A percentile compares a stretch with the other conserved stretches of the same genome.
These are phyloP conservation scores for Synanthedon formicaeformis DNA, from an alignment of 2,888 invertebrate genomes.

Conservation along the genomic window DNA sequence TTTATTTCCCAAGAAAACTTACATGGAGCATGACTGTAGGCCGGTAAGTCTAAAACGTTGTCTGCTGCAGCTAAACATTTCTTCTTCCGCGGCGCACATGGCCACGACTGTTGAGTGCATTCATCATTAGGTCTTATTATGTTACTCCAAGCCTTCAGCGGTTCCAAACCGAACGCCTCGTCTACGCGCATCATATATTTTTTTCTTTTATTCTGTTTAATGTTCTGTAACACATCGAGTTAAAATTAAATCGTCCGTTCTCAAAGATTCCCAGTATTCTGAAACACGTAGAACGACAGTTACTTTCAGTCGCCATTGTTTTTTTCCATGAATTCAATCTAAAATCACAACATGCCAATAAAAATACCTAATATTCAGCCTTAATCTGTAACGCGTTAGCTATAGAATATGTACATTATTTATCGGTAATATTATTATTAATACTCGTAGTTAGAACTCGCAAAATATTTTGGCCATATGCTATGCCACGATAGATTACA, in stretches of 20 bases:
- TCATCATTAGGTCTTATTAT: constrained; percentile 7
- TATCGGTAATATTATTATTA: no score
- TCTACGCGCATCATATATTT: constrained; percentile 36
- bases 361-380: no score
- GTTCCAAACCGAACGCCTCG: constrained; percentile 35
- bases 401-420: no score
- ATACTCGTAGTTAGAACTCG: no score
- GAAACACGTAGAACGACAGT: neutral
- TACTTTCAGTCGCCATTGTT: neutral
- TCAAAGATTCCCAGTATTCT: neutral
- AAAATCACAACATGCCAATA: no score
- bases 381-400: no score
- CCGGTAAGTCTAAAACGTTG: constrained; percentile 50
- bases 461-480: no score
- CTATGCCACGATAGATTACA: no score
- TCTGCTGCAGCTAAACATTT: constrained; percentile 40
- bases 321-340: neutral
- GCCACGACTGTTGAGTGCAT: constrained; percentile 31
- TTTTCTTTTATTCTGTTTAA: constrained; percentile 5
- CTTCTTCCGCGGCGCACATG: constrained; percentile 42
- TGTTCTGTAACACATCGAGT: no score
- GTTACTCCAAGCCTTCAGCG: constrained; percentile 8
- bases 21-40: constrained; percentile 44
- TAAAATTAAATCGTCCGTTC: no score
- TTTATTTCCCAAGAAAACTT: constrained; percentile 12